These are phyloP conservation scores for Polydrusus pterygomalis DNA, from an alignment of 2,888 invertebrate genomes.

Conservation along the genomic window DNA sequence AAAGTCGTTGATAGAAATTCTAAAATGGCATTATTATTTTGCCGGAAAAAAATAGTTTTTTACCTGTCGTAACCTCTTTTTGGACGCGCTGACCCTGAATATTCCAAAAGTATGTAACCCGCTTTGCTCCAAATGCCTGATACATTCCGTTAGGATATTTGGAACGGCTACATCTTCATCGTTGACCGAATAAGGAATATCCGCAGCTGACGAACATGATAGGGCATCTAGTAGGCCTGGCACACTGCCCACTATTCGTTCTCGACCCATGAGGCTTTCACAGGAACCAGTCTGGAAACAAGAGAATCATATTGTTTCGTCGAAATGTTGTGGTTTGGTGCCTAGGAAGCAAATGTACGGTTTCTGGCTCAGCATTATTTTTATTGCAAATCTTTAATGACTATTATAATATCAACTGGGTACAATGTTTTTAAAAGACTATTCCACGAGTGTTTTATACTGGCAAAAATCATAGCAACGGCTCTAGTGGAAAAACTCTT, in stretches of 20 bases:
- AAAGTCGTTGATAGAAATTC: neutral
- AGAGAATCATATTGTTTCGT: neutral
- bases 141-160: slow-evolving; percentile 85
- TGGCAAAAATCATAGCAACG: no score
- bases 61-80: slow-evolving; percentile 93
- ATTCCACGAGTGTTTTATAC: no score
- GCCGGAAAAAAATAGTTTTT: neutral
- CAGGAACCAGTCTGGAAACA: slow-evolving; percentile 84
- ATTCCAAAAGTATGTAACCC: slow-evolving; percentile 91
- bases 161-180: slow-evolving; percentile 79
- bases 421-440: no score
- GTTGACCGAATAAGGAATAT: slow-evolving; percentile 71
- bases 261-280: slow-evolving; percentile 78
- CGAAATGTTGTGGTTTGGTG: neutral
- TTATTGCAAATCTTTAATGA: neutral
- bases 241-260: slow-evolving; percentile 74
- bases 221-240: slow-evolving; percentile 71
- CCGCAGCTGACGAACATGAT: slow-evolving; percentile 70
- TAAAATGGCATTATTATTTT: no score
- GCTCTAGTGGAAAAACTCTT: no score
- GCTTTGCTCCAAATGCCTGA: slow-evolving; percentile 86
- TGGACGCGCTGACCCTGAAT: slow-evolving; percentile 93
- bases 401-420: no score
- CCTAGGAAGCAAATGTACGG: neutral
- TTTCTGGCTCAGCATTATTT: neutral